A percentile compares a stretch with the other conserved stretches of the same genome.
These are phyloP conservation scores for Oxyscelio sp. DNA, from an alignment of 2,888 invertebrate species.

Conservation along the genomic window DNA sequence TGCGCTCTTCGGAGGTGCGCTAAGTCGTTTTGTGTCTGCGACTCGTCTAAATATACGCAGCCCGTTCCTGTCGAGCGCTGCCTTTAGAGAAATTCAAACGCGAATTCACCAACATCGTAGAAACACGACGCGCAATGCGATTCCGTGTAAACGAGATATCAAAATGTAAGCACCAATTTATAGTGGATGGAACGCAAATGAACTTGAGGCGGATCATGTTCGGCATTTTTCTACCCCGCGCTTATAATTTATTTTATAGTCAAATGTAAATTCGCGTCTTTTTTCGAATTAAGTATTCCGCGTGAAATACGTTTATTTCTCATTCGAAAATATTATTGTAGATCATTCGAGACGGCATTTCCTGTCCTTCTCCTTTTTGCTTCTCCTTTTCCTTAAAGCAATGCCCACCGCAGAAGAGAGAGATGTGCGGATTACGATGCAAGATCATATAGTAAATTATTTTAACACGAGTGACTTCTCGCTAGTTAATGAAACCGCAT, in stretches of 20 bases:
- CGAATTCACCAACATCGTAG: slow-evolving; percentile 59
- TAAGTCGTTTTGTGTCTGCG: slow-evolving; percentile 76
- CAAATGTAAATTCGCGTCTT: slow-evolving; percentile 1
- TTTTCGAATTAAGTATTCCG: slow-evolving; percentile 2
- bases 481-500: slow-evolving; percentile 8
- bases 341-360: not conserved
- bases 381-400: not conserved
- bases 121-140: slow-evolving; percentile 54
- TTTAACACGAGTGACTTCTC: not conserved
- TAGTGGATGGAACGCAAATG: slow-evolving; percentile 45
- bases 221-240: slow-evolving; percentile 16
- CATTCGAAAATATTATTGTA: not conserved
- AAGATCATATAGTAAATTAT: not conserved
- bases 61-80: slow-evolving; percentile 64
- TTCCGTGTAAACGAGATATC: slow-evolving; percentile 55
- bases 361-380: not conserved
- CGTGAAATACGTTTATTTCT: slow-evolving; percentile 15
- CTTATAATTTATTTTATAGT: slow-evolving; percentile 37
- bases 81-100: slow-evolving; percentile 68
- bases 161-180: slow-evolving; percentile 66
- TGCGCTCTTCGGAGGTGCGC: slow-evolving; percentile 66
- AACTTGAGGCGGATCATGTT: slow-evolving; percentile 49
- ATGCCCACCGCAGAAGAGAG: not conserved
- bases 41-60: slow-evolving; percentile 75
- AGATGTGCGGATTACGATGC: not conserved